Evolutionary conservation across 2,797 vertebrate species (phyloP).

Genomic region (Rhinatrema bivittatum): DNA sequence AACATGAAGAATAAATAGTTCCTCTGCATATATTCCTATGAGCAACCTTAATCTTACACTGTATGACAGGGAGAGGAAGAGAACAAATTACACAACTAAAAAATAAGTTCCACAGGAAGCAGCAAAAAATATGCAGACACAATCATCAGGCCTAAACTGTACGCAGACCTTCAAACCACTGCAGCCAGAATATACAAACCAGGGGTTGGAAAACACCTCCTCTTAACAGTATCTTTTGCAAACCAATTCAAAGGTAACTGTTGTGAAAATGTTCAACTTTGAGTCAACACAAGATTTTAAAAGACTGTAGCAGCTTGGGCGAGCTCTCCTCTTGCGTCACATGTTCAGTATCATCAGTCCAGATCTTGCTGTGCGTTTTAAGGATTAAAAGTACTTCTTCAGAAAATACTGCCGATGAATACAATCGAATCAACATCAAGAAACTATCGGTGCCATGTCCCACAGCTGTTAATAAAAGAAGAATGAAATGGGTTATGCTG

Average conservation of each 20-base stretch:
- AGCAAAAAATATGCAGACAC: too few species aligned
- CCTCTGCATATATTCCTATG: too few species aligned
- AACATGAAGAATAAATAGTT: too few species aligned
- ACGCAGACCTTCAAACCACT: constrained; percentile 20
- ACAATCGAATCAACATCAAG: too few species aligned
- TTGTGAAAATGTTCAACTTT: constrained; percentile 25
- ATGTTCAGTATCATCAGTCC: constrained; percentile 19
- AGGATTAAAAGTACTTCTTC: too few species aligned
- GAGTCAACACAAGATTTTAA: constrained; percentile 12
- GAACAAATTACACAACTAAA: neutral
- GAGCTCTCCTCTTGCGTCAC: constrained; percentile 30
- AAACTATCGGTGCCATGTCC: constrained; percentile 97
- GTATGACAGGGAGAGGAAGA: too few species aligned
- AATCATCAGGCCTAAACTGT: constrained; percentile 35
- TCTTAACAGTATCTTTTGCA: constrained; percentile 25
- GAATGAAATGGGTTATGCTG: too few species aligned
- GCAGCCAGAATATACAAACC: constrained; percentile 40
- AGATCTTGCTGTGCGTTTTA: too few species aligned
- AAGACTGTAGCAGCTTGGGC: constrained; percentile 8
- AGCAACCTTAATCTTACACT: too few species aligned
- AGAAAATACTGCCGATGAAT: too few species aligned
- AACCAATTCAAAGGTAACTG: constrained; percentile 38
- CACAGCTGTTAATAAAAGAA: constrained; percentile 68
- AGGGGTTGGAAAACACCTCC: constrained; percentile 53
- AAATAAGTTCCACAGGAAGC: constrained; percentile 15